These are phyloP conservation scores for Octopus sinensis DNA, from an alignment of 1,140 invertebrate genomes.

Conservation along the genomic window DNA sequence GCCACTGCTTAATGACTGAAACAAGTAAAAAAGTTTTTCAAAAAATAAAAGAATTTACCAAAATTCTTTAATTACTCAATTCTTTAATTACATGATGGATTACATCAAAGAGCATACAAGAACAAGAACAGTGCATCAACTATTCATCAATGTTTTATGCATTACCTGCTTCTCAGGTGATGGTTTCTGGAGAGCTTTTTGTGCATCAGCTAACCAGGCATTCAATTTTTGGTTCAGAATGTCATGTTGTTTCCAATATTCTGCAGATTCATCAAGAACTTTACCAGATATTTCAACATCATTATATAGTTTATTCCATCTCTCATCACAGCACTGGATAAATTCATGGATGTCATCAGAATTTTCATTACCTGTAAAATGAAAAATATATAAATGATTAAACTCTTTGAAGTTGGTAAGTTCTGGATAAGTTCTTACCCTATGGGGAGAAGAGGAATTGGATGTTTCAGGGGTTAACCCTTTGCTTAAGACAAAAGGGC, in stretches of 20 bases:
- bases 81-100: no score
- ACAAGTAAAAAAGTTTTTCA: no score
- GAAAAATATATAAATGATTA: background rate
- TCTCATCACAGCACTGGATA: slow-evolving; percentile 78
- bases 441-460: no score
- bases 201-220: slow-evolving; percentile 76
- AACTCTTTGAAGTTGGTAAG: no score
- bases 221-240: slow-evolving; percentile 71
- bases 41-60: no score
- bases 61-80: no score
- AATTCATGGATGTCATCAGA: slow-evolving; percentile 76
- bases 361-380: slow-evolving; percentile 69
- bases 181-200: slow-evolving; percentile 67
- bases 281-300: slow-evolving; percentile 83
- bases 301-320: slow-evolving; percentile 85
- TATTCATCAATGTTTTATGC: background rate
- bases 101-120: no score
- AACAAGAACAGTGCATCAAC: no score
- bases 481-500: no score
- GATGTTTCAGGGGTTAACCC: no score
- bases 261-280: slow-evolving; percentile 80
- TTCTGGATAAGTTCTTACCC: no score
- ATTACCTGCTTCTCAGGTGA: slow-evolving; percentile 73
- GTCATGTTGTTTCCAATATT: slow-evolving; percentile 84
- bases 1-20: no score